A percentile compares a stretch with the other conserved stretches of the same genome.
These are phyloP conservation scores for Cherax quadricarinatus DNA, from an alignment of 1,140 invertebrate genomes.

Conservation along the genomic window DNA sequence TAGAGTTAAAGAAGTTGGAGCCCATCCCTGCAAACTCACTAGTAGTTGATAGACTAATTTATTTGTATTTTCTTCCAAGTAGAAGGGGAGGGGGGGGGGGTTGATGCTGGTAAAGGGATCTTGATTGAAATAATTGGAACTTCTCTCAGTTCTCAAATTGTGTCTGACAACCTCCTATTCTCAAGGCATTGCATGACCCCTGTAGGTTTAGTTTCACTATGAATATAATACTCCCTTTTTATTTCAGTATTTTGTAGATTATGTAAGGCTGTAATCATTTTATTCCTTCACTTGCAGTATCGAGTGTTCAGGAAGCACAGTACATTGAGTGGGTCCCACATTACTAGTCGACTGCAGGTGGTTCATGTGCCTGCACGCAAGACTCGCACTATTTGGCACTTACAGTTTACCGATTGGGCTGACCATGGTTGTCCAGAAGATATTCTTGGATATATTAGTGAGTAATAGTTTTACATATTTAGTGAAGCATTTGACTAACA, in stretches of 20 bases:
- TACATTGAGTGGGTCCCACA: conserved; percentile 77
- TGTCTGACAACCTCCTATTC: too few relatives aligned
- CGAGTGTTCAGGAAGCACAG: conserved; percentile 76
- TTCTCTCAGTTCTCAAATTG: too few relatives aligned
- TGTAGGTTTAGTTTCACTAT: too few relatives aligned
- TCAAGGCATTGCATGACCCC: too few relatives aligned
- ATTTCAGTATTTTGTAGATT: neutral
- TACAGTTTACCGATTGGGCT: conserved; percentile 88
- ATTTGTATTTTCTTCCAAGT: too few relatives aligned
- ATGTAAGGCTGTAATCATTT: neutral
- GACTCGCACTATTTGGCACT: conserved; percentile 85
- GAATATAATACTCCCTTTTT: too few relatives aligned
- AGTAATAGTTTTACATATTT: neutral
- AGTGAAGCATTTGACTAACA: neutral
- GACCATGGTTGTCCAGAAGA: conserved; percentile 82
- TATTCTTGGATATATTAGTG: conserved; percentile 65
- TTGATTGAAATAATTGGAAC: too few relatives aligned
- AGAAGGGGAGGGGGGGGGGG: too few relatives aligned
- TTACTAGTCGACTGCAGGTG: conserved; percentile 77
- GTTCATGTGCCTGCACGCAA: conserved; percentile 75
- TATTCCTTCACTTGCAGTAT: conserved; percentile 56
- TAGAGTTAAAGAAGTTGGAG: too few relatives aligned
- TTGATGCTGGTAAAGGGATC: too few relatives aligned
- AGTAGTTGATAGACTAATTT: too few relatives aligned
- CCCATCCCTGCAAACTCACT: too few relatives aligned